These are phyloP conservation scores for Argyrosomus japonicus DNA, from an alignment of 2,113 vertebrate species.

Conservation along the genomic window DNA sequence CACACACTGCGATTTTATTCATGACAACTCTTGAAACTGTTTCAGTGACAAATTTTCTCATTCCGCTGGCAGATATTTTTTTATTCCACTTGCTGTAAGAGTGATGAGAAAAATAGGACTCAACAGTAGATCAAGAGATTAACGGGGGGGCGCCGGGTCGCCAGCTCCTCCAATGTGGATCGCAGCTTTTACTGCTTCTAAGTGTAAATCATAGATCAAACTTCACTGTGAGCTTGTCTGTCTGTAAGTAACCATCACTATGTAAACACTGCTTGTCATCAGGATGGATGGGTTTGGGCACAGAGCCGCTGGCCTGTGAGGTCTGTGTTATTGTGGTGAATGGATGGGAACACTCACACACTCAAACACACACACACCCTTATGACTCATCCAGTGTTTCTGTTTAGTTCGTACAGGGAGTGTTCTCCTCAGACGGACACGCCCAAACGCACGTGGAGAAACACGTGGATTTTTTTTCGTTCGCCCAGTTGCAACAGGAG, in stretches of 20 bases:
- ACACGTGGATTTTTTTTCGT: slow-evolving; percentile 40
- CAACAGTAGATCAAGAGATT: slow-evolving; percentile 30
- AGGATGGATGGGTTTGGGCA: slow-evolving; percentile 52
- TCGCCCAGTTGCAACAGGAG: slow-evolving; percentile 31
- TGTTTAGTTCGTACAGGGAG: slow-evolving; percentile 53
- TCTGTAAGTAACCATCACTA: slow-evolving; percentile 57
- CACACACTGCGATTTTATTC: slow-evolving; percentile 4
- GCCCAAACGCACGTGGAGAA: slow-evolving; percentile 42
- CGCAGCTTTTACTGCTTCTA: slow-evolving; percentile 31
- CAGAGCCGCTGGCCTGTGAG: slow-evolving; percentile 55
- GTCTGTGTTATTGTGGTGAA: slow-evolving; percentile 69
- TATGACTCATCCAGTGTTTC: slow-evolving; percentile 66
- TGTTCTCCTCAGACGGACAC: slow-evolving; percentile 34
- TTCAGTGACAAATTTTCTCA: slow-evolving; percentile 22
- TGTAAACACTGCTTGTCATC: slow-evolving; percentile 64
- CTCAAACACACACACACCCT: slow-evolving; percentile 34
- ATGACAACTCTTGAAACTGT: slow-evolving; percentile 1
- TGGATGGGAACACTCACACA: slow-evolving; percentile 44
- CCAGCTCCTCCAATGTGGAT: neutral
- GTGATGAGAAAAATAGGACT: slow-evolving; percentile 33
- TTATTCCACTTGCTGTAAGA: slow-evolving; percentile 7
- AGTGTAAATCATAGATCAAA: slow-evolving; percentile 48
- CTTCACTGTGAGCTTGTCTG: slow-evolving; percentile 24
- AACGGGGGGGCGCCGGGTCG: neutral
- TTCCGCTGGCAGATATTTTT: slow-evolving; percentile 2